Evolutionary conservation across 2,888 invertebrate genomes (phyloP).

Genomic region (Drosophila hamatofila): DNA sequence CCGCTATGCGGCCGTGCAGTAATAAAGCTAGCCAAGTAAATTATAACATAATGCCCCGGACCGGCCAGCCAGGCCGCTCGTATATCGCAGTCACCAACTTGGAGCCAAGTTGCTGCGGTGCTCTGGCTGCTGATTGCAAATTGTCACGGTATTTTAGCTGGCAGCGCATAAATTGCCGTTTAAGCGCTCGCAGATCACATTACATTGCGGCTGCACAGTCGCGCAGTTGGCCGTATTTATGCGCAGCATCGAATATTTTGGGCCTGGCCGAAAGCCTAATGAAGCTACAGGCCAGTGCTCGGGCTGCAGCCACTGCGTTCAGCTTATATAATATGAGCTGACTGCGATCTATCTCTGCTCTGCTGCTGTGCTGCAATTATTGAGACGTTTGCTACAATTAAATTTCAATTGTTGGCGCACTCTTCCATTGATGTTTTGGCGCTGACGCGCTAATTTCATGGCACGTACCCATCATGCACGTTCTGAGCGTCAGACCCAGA

Average conservation of each 20-base stretch:
- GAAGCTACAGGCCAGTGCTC: constrained; percentile 42
- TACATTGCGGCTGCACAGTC: constrained; percentile 44
- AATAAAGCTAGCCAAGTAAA: constrained; percentile 76
- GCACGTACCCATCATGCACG: constrained; percentile 54
- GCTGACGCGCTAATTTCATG: constrained; percentile 69
- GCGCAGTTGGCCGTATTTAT: constrained; percentile 55
- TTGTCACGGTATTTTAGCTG: constrained; percentile 79
- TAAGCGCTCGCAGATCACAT: constrained; percentile 65
- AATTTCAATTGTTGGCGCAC: constrained; percentile 58
- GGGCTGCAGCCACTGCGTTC: constrained; percentile 2
- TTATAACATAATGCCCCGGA: constrained; percentile 71
- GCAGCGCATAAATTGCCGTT: constrained; percentile 79
- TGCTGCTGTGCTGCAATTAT: constrained; percentile 52
- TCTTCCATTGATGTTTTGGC: constrained; percentile 64
- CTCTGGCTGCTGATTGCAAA: constrained; percentile 73
- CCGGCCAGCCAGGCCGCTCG: constrained; percentile 22
- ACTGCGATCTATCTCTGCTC: constrained; percentile 5
- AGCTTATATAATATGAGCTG: constrained; percentile 56
- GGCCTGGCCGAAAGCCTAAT: constrained; percentile 62
- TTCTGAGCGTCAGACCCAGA: constrained; percentile 25
- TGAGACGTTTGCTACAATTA: constrained; percentile 58
- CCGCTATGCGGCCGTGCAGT: constrained; percentile 70
- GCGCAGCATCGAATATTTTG: constrained; percentile 49
- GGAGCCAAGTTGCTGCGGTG: constrained; percentile 7
- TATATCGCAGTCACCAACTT: constrained; percentile 12